Base-by-base conservation (phyloP, 1,140 invertebrate genomes). In the Scylla paramamosain region DNA sequence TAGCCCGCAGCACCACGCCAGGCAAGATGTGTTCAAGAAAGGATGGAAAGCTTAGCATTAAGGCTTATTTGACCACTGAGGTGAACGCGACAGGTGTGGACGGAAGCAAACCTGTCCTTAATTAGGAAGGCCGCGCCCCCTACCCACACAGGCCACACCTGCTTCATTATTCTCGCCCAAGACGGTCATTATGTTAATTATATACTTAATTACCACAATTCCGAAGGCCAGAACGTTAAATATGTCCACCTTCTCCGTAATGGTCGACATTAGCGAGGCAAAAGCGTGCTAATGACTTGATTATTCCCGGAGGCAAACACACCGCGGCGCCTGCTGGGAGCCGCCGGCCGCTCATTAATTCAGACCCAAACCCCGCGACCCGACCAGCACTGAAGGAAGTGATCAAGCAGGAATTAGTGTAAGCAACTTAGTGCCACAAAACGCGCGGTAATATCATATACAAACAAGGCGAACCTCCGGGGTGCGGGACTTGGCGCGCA, bases 181-280 rank as follows among this genome's bases (percentile, higher is more conserved):
- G 67, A 77, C 20, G 67, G 67, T 77, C 67, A 77, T 77, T 77
- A 77, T n/a, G 67, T 77, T 77, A 77, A 77, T 77, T 77, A 77
- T 77, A 77, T 7, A 77, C 67, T 20, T 77, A 77, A 77, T 77
- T n/a, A 77, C 20, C 20, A 77, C 20, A 12, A n/a, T 77, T 25
- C 67, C 67, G 12, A n/a, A n/a, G 67, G 67, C 67, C n/a, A 20
- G 67, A 77, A 20, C 67, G 25, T 77, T n/a, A 77, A n/a, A 7
- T n/a, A 77, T 77, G 67, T 77, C 67, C 67, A 77, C 67, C 67
- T 77, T 20, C 67, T n/a, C 20, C 67, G 67, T 77, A 77, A 77
- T n/a, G 12, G 67, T 20, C 67, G 67, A 20, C 67, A 77, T 77
- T 77, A 77, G 67, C 67, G 67, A 77, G 67, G 67, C 20, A 77